Conservation (phyloP, 2,797 vertebrate species). For the Cuniculus paca region DNA sequence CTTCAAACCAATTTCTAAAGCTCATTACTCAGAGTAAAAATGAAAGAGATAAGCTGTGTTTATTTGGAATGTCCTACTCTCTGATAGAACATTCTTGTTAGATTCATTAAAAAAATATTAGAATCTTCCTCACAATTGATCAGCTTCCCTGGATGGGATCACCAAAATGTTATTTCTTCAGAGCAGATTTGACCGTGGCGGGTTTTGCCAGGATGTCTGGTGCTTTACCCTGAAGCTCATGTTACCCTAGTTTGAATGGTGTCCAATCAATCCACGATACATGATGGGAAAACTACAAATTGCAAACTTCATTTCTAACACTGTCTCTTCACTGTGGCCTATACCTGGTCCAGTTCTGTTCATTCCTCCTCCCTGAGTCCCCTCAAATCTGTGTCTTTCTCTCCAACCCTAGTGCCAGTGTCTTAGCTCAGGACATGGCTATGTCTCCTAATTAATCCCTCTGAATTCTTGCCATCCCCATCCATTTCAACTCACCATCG, state of each 20-base stretch:
- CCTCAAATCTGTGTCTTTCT: neutral
- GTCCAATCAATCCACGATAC: neutral
- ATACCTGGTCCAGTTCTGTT: neutral
- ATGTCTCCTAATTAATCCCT: neutral
- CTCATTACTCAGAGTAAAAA: conserved; percentile 46
- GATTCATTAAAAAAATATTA: conserved; percentile 35
- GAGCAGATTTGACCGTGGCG: neutral
- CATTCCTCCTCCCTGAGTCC: neutral
- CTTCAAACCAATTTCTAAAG: conserved; percentile 53
- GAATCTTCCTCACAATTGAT: neutral
- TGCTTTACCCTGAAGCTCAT: neutral
- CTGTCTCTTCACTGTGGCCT: neutral
- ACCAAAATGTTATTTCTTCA: neutral
- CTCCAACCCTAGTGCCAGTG: neutral
- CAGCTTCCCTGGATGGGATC: neutral
- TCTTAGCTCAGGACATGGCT: neutral
- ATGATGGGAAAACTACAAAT: neutral
- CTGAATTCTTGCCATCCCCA: neutral
- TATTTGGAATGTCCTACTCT: neutral
- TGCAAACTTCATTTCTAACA: neutral
- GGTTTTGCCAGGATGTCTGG: neutral
- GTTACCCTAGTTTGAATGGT: neutral
- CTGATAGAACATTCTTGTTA: neutral
- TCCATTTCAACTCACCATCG: neutral
- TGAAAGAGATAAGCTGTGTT: conserved; percentile 28